Evolutionary conservation across 2,113 vertebrate species (phyloP).

Genomic region (Megaceryle torquata): DNA sequence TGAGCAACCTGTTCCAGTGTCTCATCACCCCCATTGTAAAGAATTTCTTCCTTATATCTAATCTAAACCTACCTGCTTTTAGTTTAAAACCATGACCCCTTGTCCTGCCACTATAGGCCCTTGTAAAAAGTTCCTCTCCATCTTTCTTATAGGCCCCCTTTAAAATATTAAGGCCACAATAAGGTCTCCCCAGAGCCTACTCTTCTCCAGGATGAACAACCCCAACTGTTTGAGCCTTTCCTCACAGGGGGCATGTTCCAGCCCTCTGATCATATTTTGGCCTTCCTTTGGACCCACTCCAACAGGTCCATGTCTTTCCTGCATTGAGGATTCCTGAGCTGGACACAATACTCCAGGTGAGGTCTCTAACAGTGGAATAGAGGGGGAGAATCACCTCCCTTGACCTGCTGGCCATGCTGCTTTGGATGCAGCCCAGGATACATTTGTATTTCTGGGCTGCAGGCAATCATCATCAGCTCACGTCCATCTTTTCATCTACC

Average conservation of each 20-base stretch:
- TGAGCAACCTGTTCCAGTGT: background rate
- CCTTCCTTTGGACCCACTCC: background rate
- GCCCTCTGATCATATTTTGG: background rate
- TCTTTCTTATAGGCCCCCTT: background rate
- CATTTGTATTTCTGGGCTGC: background rate
- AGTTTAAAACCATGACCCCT: background rate
- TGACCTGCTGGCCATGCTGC: fast-evolving
- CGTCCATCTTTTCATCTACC: background rate
- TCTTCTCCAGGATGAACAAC: background rate
- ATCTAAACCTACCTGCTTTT: background rate
- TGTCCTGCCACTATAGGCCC: background rate
- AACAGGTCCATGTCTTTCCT: background rate
- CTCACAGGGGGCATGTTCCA: background rate
- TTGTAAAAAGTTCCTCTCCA: background rate
- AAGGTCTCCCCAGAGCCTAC: background rate
- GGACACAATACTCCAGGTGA: fast-evolving
- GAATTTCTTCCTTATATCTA: background rate
- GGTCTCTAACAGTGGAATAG: fast-evolving
- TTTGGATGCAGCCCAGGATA: background rate
- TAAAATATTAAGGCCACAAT: fast-evolving
- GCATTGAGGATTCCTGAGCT: fast-evolving
- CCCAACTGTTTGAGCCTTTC: background rate
- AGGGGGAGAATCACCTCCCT: background rate
- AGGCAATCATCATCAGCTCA: fast-evolving
- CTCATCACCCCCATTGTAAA: background rate